A percentile compares a stretch with the other conserved stretches of the same genome.
These are phyloP conservation scores for Blastobasis adustella DNA, from an alignment of 2,888 invertebrate species.

Conservation along the genomic window DNA sequence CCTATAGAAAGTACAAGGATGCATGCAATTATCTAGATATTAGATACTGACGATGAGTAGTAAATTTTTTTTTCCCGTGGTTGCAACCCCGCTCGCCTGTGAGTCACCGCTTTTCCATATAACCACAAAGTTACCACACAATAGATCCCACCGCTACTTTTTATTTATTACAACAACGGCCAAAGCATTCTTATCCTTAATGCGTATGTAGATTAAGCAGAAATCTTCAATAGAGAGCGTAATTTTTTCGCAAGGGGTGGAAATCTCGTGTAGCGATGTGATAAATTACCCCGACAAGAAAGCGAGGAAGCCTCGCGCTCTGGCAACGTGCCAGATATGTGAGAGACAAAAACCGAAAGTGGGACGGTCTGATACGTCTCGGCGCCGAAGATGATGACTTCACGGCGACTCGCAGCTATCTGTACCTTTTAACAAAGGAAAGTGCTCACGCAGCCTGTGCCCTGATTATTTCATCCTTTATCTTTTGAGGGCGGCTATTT, in stretches of 20 bases:
- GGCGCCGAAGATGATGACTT: conserved; percentile 11
- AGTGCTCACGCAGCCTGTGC: background rate
- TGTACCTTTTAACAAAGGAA: background rate
- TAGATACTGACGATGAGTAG: no score
- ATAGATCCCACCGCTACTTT: conserved; percentile 21
- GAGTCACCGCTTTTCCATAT: no score
- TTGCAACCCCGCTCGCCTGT: no score
- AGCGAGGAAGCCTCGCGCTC: conserved; percentile 12
- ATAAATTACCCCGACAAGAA: conserved; percentile 18
- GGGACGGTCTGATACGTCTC: conserved; percentile 9
- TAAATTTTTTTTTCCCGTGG: no score
- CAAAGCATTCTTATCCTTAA: conserved; percentile 6
- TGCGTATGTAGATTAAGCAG: conserved; percentile 6
- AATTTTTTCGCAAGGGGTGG: conserved; percentile 10
- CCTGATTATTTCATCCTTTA: background rate
- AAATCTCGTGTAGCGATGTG: conserved; percentile 10
- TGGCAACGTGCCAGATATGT: conserved; percentile 20
- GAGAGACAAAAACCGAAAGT: conserved; percentile 18
- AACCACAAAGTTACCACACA: conserved; percentile 10
- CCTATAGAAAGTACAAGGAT: no score
- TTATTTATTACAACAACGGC: conserved; percentile 16
- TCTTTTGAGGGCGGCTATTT: conserved; percentile 5
- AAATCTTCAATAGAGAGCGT: conserved; percentile 8
- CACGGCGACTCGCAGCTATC: background rate
- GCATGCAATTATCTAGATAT: no score